These are phyloP conservation scores for Heliothis virescens DNA, from an alignment of 1,140 invertebrate species.

Conservation along the genomic window DNA sequence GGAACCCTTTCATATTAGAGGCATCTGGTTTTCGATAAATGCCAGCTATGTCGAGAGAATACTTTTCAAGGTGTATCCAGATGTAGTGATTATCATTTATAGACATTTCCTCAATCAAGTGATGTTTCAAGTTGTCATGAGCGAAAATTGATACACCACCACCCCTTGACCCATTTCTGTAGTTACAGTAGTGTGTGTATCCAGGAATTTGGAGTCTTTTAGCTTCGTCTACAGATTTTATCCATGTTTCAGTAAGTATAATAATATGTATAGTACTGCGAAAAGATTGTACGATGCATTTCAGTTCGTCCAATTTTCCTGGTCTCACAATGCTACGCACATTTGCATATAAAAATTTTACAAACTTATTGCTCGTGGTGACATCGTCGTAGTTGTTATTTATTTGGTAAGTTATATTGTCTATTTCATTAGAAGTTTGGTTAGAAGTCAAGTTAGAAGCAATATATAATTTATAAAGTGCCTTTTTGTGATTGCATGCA, in stretches of 20 bases:
- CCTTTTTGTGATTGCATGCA: no score
- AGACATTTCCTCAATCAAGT: not conserved
- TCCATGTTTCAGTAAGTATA: slow-evolving; percentile 21
- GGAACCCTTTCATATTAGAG: not conserved
- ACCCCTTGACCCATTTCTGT: not conserved
- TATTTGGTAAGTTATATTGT: slow-evolving; percentile 1
- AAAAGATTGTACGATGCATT: not conserved
- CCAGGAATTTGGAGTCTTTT: slow-evolving; percentile 7
- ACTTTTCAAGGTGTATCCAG: slow-evolving; percentile 24
- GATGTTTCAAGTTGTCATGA: slow-evolving; percentile 8
- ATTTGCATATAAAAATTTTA: slow-evolving; percentile 9
- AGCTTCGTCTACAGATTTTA: slow-evolving; percentile 7
- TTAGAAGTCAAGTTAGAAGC: no score
- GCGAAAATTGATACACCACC: slow-evolving; percentile 21
- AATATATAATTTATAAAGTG: no score
- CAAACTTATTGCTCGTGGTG: not conserved
- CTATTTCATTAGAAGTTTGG: not conserved
- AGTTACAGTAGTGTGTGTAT: slow-evolving; percentile 24
- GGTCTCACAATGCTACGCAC: slow-evolving; percentile 8
- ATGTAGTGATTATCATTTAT: not conserved
- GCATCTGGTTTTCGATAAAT: not conserved
- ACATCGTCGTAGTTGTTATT: not conserved
- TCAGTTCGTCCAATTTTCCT: slow-evolving; percentile 14
- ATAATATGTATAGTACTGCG: slow-evolving; percentile 2
- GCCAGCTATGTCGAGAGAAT: not conserved